Percentiles rank a stretch among this genome's conserved stretches.
phyloP scores from a whole-genome alignment of 2,888 invertebrate species.

The Heliconius aoede region DNA sequence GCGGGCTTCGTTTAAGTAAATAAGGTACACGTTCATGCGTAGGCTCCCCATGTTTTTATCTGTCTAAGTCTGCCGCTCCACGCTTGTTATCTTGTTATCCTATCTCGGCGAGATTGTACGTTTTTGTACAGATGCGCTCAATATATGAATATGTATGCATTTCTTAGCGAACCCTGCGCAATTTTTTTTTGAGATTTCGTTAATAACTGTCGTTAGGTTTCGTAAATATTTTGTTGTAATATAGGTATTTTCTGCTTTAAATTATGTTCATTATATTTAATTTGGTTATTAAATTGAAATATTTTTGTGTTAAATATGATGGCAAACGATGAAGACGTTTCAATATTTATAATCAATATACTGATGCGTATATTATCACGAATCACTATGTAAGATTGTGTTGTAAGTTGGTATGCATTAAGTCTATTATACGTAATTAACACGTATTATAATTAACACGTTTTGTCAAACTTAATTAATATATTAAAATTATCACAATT shows the following conservation, averaged over 20 bases:
- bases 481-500: background rate
- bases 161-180: constrained; percentile 46
- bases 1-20: constrained; percentile 78
- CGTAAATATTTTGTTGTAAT: background rate
- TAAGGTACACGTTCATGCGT: constrained; percentile 76
- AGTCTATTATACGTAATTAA: too few relatives aligned
- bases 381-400: too few relatives aligned
- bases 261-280: background rate
- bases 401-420: too few relatives aligned
- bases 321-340: too few relatives aligned
- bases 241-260: constrained; percentile 6
- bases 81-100: constrained; percentile 83
- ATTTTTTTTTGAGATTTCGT: constrained; percentile 50
- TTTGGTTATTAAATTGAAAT: too few relatives aligned
- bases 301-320: too few relatives aligned
- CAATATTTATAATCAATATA: too few relatives aligned
- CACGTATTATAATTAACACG: too few relatives aligned
- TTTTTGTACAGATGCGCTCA: constrained; percentile 67
- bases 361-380: too few relatives aligned
- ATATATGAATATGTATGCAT: constrained; percentile 57
- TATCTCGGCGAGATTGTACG: constrained; percentile 79
- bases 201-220: constrained; percentile 40
- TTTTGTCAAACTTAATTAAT: background rate
- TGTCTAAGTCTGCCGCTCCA: constrained; percentile 75
- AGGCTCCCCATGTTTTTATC: constrained; percentile 80